A percentile compares a stretch with the other conserved stretches of the same genome.
phyloP scores from a whole-genome alignment of 2,113 vertebrate genomes.

The Cyrtonyx montezumae region DNA sequence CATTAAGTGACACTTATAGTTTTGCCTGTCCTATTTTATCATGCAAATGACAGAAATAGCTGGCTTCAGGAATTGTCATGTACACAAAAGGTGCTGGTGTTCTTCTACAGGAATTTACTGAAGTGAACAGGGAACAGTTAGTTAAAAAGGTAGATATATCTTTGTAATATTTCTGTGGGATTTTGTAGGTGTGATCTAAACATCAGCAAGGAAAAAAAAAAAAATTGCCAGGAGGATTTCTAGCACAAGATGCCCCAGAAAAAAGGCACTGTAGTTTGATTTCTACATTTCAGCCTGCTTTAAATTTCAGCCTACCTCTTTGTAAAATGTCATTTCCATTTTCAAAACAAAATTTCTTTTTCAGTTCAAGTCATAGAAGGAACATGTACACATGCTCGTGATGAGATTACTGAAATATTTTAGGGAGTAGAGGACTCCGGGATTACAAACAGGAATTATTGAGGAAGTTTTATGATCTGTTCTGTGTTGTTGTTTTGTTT shows the following conservation, averaged over 20 bases:
- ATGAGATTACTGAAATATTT: not conserved
- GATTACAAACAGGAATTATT: not conserved
- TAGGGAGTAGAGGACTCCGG: not conserved
- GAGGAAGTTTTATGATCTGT: not conserved
- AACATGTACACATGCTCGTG: not conserved
- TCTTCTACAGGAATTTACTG: not conserved
- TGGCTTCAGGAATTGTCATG: not conserved
- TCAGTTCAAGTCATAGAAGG: not conserved
- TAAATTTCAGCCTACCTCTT: not conserved
- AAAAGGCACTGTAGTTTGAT: not conserved
- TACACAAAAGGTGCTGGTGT: not conserved
- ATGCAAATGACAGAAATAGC: rapidly evolving
- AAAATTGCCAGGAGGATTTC: not conserved
- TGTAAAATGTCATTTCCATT: not conserved
- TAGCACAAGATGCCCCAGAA: not conserved
- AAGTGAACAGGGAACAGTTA: not conserved
- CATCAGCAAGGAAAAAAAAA: not conserved
- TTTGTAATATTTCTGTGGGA: not conserved
- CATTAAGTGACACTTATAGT: not conserved
- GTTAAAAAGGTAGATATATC: not conserved
- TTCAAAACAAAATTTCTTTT: not conserved
- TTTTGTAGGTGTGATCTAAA: slow-evolving; percentile 15
- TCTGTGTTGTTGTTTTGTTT: not conserved
- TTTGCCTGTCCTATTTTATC: not conserved
- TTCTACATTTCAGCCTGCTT: not conserved